A percentile compares a stretch with the other conserved stretches of the same genome.
Conservation (phyloP, 2,113 vertebrate species). For the Stegastes partitus region DNA sequence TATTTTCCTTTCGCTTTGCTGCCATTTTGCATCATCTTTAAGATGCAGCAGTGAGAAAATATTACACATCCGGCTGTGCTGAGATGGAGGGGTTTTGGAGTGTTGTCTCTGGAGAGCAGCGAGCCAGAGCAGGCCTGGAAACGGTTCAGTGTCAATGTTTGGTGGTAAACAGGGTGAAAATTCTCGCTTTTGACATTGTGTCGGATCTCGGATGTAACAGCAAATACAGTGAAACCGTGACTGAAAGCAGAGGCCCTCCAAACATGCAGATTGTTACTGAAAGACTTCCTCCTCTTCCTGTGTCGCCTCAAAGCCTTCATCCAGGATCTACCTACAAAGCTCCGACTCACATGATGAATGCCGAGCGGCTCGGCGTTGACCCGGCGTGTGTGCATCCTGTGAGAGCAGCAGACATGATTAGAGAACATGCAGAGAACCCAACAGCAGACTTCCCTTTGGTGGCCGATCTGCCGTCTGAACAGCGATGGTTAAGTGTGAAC, state of each 20-base stretch:
- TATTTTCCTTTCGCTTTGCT: constrained; percentile 70
- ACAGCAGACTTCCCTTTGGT: constrained; percentile 24
- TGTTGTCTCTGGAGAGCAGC: constrained; percentile 33
- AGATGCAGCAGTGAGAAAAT: constrained; percentile 31
- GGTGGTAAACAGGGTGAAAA: constrained; percentile 52
- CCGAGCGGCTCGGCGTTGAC: constrained; percentile 31
- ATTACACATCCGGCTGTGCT: constrained; percentile 6
- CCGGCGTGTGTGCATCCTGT: constrained; percentile 22
- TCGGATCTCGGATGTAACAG: constrained; percentile 43
- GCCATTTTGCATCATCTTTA: constrained; percentile 65
- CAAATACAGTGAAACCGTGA: constrained; percentile 18
- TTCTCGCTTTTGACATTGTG: constrained; percentile 53
- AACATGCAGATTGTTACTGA: constrained; percentile 3
- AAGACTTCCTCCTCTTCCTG: constrained; percentile 16
- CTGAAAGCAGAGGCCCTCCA: constrained; percentile 17
- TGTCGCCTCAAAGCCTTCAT: constrained; percentile 28
- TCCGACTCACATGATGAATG: constrained; percentile 45
- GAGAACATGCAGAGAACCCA: constrained; percentile 51
- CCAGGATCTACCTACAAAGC: constrained; percentile 32
- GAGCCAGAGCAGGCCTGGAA: constrained; percentile 40
- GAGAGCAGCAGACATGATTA: constrained; percentile 55
- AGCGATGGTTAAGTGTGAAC: constrained; percentile 36
- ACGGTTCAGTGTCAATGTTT: constrained; percentile 42
- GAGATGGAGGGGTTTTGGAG: constrained; percentile 26
- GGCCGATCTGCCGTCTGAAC: constrained; percentile 53